Evolutionary conservation across 1,140 invertebrate genomes (phyloP), one percentile per base, ranked within the genome.

Genomic region (Penaeus japonicus): DNA sequence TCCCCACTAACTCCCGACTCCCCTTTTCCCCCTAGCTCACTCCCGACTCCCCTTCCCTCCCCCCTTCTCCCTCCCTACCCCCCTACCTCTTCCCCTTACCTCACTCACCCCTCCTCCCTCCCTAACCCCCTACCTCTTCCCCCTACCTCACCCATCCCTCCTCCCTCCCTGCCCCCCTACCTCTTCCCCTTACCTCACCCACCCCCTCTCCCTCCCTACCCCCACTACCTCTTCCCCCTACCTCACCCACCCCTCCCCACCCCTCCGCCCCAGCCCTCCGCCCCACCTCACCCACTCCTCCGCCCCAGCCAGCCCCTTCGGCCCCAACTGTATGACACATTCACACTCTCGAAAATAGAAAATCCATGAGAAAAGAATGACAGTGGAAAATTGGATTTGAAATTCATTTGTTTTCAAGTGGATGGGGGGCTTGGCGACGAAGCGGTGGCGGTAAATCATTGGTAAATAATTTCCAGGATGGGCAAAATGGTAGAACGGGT

Each of bases 351-450:
- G 85, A 87, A 87, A 87, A 87, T 87, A 87, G 85, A 87, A 87
- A 87, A 87, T 87, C 85, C 79, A 87, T 87, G 85, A 55, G 85
- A 87, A 87, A 87, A 87, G 85, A 87, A 87, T 87, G 85, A 87
- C 85, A 87, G 77, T 87, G 85, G 85, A 87, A 87, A 87, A 87
- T 87, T 87, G 85, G 85, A 87, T 87, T 87, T 87, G 85, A 87
- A 87, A 87, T 87, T 87, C 85, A 87, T 87, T 87, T 87, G 85
- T 87, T 87, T 87, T 87, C 85, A 87, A 87, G 85, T 87, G 85
- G 85, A 87, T 87, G 85, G 47, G 47, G 47, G 85, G 85, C 78
- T 65, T 65, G 77, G 85, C 77, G 85, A 87, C 77, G 78, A 81
- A 55, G 85, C 59, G 39, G 78, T 55, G 77, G 15, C 57, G 85